Evolutionary conservation across 2,888 invertebrate species (phyloP).

Genomic region (Noctua janthina): DNA sequence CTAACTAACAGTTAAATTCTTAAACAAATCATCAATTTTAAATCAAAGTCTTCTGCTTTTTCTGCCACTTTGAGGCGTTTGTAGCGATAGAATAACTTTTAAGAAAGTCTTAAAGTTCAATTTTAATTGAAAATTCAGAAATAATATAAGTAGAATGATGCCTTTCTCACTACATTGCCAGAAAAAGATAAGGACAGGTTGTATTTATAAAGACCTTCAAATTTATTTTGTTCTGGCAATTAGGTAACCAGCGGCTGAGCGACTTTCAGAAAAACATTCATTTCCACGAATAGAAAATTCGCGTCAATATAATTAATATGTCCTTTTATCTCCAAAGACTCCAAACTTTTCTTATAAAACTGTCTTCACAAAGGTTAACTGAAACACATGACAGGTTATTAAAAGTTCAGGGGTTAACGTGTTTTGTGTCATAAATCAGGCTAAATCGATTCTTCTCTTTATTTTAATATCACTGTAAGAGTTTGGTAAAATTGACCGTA

Average conservation of each 20-base stretch:
- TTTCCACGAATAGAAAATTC: background rate
- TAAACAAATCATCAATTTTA: background rate
- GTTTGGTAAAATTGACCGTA: background rate
- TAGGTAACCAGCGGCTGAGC: too few relatives aligned
- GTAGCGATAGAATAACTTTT: background rate
- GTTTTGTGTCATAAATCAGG: slow-evolving; percentile 33
- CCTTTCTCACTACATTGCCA: background rate
- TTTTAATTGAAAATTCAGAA: background rate
- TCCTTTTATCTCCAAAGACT: background rate
- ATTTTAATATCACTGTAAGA: background rate
- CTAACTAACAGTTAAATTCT: background rate
- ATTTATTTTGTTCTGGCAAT: background rate
- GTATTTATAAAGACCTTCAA: background rate
- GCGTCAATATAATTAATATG: background rate
- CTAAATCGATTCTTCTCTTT: slow-evolving; percentile 6
- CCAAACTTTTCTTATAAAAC: slow-evolving; percentile 33
- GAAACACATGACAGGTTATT: slow-evolving; percentile 40
- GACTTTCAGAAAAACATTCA: background rate
- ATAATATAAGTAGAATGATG: too few relatives aligned
- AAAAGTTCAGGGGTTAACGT: slow-evolving; percentile 30
- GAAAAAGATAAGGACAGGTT: background rate
- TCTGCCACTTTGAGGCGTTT: background rate
- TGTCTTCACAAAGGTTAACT: slow-evolving; percentile 15
- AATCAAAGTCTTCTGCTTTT: background rate
- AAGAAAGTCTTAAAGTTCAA: background rate